Evolutionary conservation across 2,113 vertebrate genomes (phyloP).

Genomic region (Apteryx mantelli): DNA sequence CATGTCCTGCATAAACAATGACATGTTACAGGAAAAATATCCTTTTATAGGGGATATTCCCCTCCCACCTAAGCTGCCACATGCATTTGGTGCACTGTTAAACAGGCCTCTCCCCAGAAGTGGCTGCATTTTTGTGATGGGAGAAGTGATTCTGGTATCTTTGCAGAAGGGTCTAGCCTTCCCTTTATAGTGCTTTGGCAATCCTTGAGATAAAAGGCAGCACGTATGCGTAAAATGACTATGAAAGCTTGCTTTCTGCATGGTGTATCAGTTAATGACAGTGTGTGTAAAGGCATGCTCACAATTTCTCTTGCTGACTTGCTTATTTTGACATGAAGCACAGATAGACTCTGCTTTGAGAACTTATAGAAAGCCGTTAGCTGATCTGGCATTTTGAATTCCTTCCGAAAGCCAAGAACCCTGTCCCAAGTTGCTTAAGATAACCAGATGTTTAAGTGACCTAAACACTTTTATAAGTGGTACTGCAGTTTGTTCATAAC

Average conservation of each 20-base stretch:
- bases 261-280: not conserved
- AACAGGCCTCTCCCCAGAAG: not conserved
- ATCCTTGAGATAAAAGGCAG: not conserved
- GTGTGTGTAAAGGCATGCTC: not conserved
- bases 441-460: slow-evolving; percentile 63
- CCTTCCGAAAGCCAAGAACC: not conserved
- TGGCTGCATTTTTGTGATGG: not conserved
- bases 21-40: not conserved
- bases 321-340: slow-evolving; percentile 45
- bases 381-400: slow-evolving; percentile 41
- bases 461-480: slow-evolving; percentile 51
- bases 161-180: not conserved
- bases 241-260: not conserved
- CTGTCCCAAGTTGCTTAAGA: slow-evolving; percentile 45
- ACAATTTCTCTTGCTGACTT: not conserved
- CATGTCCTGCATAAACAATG: not conserved
- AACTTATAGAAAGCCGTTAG: slow-evolving; percentile 31
- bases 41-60: not conserved
- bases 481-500: slow-evolving; percentile 25
- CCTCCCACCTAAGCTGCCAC: not conserved
- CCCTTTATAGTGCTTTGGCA: not conserved
- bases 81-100: not conserved
- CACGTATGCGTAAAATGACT: not conserved
- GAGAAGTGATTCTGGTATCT: not conserved
- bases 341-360: slow-evolving; percentile 39